These are phyloP conservation scores for Macrochelys suwanniensis DNA, from an alignment of 2,797 vertebrate species.

Conservation along the genomic window DNA sequence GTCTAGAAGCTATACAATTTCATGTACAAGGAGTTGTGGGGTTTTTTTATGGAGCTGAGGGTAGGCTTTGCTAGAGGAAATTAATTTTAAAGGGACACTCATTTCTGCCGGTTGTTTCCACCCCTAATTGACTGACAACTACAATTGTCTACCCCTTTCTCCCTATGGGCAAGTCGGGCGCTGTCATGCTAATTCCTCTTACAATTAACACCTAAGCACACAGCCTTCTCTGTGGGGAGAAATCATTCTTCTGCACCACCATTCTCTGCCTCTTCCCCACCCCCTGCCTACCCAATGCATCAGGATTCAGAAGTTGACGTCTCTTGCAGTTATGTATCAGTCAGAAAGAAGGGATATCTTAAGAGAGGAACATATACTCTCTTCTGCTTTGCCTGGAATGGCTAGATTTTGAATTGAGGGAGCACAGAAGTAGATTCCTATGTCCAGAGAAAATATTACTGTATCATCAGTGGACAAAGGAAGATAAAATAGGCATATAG, in stretches of 20 bases:
- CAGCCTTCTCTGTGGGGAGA: slow-evolving; percentile 2
- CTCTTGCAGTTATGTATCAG: neutral
- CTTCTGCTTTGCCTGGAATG: neutral
- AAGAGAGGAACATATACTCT: neutral
- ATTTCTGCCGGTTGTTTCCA: slow-evolving; percentile 5
- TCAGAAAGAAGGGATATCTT: neutral
- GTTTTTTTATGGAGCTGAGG: neutral
- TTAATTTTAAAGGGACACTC: slow-evolving; percentile 21
- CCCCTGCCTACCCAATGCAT: neutral
- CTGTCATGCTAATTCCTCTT: slow-evolving; percentile 10
- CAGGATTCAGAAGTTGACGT: neutral
- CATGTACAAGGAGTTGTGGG: slow-evolving; percentile 42
- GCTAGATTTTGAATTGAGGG: neutral
- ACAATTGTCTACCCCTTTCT: slow-evolving; percentile 32
- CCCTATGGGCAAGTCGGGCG: neutral
- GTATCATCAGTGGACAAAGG: neutral
- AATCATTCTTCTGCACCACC: slow-evolving; percentile 9
- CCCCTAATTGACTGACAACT: slow-evolving; percentile 4
- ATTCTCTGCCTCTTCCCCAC: neutral
- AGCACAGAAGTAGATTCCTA: neutral
- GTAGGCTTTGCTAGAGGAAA: slow-evolving; percentile 40
- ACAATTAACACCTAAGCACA: neutral
- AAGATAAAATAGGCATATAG: rapidly evolving
- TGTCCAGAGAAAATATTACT: neutral
- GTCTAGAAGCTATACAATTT: slow-evolving; percentile 52